A percentile compares a stretch with the other conserved stretches of the same genome.
phyloP scores from a whole-genome alignment of 2,113 vertebrate genomes.

The Aegithalos caudatus region DNA sequence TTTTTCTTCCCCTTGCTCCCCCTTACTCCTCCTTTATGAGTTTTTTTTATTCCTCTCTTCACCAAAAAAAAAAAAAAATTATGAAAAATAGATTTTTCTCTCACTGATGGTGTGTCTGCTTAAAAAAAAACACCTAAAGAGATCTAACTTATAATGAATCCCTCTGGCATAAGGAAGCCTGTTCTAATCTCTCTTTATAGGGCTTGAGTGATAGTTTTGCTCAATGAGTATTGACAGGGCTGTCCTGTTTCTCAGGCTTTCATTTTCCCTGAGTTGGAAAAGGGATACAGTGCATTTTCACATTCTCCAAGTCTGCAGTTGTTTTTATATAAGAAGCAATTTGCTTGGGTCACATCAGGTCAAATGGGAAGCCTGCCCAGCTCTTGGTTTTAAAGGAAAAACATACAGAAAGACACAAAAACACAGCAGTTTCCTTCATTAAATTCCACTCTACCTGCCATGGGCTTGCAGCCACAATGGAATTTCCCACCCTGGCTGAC shows the following conservation, averaged over 20 bases:
- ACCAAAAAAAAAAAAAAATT: not conserved
- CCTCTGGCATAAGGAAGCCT: constrained; percentile 67
- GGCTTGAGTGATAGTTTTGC: constrained; percentile 72
- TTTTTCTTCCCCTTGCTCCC: not conserved
- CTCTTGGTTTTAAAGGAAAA: constrained; percentile 87
- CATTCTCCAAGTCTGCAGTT: constrained; percentile 81
- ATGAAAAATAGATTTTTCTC: constrained; percentile 51
- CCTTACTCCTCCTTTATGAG: not conserved
- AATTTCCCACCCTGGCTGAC: constrained; percentile 84
- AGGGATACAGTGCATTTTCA: constrained; percentile 80
- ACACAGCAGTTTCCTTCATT: constrained; percentile 86
- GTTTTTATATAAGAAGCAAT: constrained; percentile 88
- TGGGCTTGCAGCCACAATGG: constrained; percentile 83
- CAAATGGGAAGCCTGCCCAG: constrained; percentile 84
- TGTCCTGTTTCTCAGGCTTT: constrained; percentile 76
- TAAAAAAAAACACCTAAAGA: constrained; percentile 44
- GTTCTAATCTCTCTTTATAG: constrained; percentile 73
- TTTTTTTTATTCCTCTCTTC: not conserved
- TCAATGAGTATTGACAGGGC: constrained; percentile 72
- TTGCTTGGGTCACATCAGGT: constrained; percentile 84
- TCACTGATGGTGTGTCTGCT: not conserved
- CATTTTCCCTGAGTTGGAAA: constrained; percentile 68
- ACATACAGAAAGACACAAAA: constrained; percentile 88
- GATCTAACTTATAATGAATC: constrained; percentile 68
- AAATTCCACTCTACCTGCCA: constrained; percentile 87